A percentile compares a stretch with the other conserved stretches of the same genome.
These are phyloP conservation scores for Clepsis dumicolana DNA, from an alignment of 2,888 invertebrate genomes.

Conservation along the genomic window DNA sequence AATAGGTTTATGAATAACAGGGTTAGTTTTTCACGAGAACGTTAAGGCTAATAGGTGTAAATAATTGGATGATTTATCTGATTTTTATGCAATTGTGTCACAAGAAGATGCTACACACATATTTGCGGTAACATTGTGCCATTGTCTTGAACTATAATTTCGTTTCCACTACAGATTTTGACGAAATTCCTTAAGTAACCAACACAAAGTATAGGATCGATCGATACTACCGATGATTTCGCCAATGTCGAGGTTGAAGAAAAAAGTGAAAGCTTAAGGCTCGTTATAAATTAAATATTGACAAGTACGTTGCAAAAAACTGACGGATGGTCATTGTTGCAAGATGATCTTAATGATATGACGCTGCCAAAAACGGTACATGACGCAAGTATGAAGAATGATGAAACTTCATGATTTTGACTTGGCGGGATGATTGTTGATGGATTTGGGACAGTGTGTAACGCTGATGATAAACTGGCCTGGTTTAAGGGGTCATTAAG, in stretches of 20 bases:
- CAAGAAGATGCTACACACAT: background rate
- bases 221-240: too few relatives aligned
- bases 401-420: constrained; percentile 20
- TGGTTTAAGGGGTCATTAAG: constrained; percentile 12
- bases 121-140: background rate
- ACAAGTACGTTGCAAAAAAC: constrained; percentile 23
- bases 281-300: constrained; percentile 19
- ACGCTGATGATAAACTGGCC: constrained; percentile 8
- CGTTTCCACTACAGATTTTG: background rate
- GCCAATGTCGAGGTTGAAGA: too few relatives aligned
- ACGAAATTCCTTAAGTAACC: background rate
- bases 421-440: constrained; percentile 29
- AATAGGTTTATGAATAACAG: too few relatives aligned
- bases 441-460: constrained; percentile 17
- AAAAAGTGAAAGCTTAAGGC: constrained; percentile 14
- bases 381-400: constrained; percentile 8
- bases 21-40: too few relatives aligned
- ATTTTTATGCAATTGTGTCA: too few relatives aligned
- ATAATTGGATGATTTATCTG: too few relatives aligned
- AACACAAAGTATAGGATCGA: too few relatives aligned
- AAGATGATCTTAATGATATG: constrained; percentile 27
- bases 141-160: background rate
- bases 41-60: too few relatives aligned
- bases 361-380: constrained; percentile 15
- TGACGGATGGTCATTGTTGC: constrained; percentile 26